Evolutionary conservation across 2,113 vertebrate genomes (phyloP), one percentile per base, ranked within the genome.

Genomic region (Sclerurus mexicanus): DNA sequence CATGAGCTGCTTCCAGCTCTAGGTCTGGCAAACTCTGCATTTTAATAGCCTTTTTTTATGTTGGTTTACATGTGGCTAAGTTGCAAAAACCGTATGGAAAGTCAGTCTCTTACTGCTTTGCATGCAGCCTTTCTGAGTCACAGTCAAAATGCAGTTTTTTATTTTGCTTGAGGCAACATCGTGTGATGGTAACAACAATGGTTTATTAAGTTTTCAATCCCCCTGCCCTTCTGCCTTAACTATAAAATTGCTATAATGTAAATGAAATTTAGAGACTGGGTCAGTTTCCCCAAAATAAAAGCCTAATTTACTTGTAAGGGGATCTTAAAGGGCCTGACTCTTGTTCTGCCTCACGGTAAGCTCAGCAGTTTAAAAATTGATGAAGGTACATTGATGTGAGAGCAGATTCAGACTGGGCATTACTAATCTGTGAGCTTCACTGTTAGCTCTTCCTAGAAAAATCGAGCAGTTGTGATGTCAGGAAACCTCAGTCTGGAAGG

Each of bases 31-130:
- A 88, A 66, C n/a, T 67, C 67, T 50, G 30, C 69, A 72, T 88
- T 95, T 95, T 84, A 96, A 94, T 71, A 78, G 67, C 15, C 10
- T 69, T 90, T 85, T 85, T 78, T 68, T 79, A 46, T 85, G 39
- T 74, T 83, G 56, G 46, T 89, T 95, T 81, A 75, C 69, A 82
- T 90, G 89, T 90, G 60, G n/a, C 44, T 89, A 67, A 76, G 12
- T 91, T 94, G 72, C 78, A 92, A 83, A 97, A 83, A 89, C 19
- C 39, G 56, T 89, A 89, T 89, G 82, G 94, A 94, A 97, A 96
- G 30, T 67, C 67, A 35, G 1, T 49, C 28, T 73, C 46, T 40
- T 35, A 24, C 13, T 81, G 84, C 84, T 91, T 88, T 71, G 62
- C 39, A 13, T 59, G 53, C 25, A 94, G 63, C 55, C 53, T 62